These are phyloP conservation scores for Drosophila cracens DNA, from an alignment of 2,888 invertebrate species.

Conservation along the genomic window DNA sequence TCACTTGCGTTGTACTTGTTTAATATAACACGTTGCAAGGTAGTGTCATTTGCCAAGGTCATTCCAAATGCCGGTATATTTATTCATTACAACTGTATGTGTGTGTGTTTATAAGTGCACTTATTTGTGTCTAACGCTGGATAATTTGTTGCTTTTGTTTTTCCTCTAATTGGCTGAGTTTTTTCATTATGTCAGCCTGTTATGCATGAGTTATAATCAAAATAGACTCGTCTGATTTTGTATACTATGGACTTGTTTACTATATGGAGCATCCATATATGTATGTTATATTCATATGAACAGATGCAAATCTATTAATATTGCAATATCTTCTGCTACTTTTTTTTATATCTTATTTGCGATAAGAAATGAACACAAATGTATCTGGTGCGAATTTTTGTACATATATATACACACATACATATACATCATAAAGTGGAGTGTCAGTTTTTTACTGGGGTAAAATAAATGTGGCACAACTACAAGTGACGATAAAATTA, in stretches of 20 bases:
- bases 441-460: neutral
- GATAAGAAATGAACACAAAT: slow-evolving; percentile 1
- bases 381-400: neutral
- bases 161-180: slow-evolving; percentile 6
- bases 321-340: neutral
- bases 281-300: neutral
- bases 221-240: neutral
- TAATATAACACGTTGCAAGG: slow-evolving; percentile 51
- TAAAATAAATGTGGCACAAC: too few species aligned
- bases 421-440: neutral
- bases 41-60: slow-evolving; percentile 77
- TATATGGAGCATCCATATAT: neutral
- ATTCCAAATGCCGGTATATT: slow-evolving; percentile 62
- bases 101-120: slow-evolving; percentile 15
- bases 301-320: neutral
- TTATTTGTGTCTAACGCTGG: slow-evolving; percentile 21
- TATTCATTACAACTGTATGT: slow-evolving; percentile 4
- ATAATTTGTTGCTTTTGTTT: slow-evolving; percentile 29
- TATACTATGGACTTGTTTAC: neutral
- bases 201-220: slow-evolving; percentile 27
- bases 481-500: neutral
- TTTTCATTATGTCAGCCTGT: slow-evolving; percentile 62
- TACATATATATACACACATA: neutral
- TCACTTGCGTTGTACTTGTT: slow-evolving; percentile 13
- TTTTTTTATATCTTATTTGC: neutral